Percentiles rank a stretch among this genome's conserved stretches.
Evolutionary conservation across 2,888 invertebrate species (phyloP).

Genomic region (Reticulitermes lucifugus): DNA sequence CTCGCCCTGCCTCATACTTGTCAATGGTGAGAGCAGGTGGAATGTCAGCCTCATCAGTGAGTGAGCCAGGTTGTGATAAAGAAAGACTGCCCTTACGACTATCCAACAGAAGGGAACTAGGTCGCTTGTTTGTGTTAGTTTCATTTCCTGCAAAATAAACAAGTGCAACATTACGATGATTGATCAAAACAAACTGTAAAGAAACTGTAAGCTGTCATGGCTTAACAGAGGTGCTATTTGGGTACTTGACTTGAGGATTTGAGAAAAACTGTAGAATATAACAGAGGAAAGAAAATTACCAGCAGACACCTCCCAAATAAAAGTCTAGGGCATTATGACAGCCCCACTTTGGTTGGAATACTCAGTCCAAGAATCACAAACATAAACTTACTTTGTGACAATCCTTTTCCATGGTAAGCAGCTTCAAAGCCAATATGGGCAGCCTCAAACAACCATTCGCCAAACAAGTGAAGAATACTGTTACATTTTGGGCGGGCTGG

Average conservation of each 20-base stretch:
- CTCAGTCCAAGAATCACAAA: neutral
- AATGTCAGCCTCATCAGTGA: constrained; percentile 75
- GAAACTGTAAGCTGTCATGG: no score
- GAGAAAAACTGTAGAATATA: no score
- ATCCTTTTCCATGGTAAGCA: constrained; percentile 58
- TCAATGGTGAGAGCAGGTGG: constrained; percentile 79
- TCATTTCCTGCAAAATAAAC: constrained; percentile 18
- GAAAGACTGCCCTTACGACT: constrained; percentile 67
- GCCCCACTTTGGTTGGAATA: no score
- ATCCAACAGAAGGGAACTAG: constrained; percentile 75
- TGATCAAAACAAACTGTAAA: no score
- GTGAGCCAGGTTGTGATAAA: constrained; percentile 74
- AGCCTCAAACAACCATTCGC: constrained; percentile 97
- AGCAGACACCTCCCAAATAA: no score
- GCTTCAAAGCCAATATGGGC: constrained; percentile 87
- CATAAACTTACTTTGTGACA: constrained; percentile 21
- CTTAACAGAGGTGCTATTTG: no score
- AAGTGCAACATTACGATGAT: neutral
- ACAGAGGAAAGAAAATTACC: no score
- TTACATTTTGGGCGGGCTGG: constrained; percentile 90
- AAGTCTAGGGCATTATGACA: no score
- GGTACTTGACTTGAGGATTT: no score
- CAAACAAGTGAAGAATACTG: constrained; percentile 94
- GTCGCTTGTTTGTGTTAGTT: constrained; percentile 66
- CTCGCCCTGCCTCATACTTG: constrained; percentile 79